Conservation (phyloP, 2,113 vertebrate species). For the Lepus americanus region DNA sequence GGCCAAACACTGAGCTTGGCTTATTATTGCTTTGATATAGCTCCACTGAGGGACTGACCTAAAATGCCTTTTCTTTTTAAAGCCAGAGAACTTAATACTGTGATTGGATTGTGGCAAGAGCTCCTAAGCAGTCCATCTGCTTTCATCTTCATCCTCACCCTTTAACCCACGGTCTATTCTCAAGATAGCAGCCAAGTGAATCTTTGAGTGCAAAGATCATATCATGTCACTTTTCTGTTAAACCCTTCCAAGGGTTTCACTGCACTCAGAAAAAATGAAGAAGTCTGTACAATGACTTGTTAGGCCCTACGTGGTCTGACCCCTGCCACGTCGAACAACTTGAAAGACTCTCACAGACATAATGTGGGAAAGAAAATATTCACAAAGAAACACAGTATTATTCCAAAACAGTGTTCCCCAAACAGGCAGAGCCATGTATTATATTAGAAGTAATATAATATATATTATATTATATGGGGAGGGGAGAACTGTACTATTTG, state of each 20-base stretch:
- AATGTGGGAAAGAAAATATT: neutral
- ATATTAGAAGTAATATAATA: no score
- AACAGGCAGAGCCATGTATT: neutral
- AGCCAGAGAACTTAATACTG: neutral
- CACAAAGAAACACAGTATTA: neutral
- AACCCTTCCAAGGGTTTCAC: neutral
- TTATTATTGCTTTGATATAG: constrained; percentile 58
- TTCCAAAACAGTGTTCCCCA: neutral
- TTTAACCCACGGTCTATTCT: neutral
- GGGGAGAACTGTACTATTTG: neutral
- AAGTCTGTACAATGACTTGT: neutral
- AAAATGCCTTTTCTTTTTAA: constrained; percentile 67
- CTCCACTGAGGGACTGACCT: constrained; percentile 68
- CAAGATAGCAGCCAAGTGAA: neutral
- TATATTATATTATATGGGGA: no score
- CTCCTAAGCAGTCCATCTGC: neutral
- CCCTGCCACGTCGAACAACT: no score
- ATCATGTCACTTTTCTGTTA: neutral
- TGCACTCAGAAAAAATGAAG: neutral
- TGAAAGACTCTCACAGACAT: neutral
- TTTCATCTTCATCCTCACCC: neutral
- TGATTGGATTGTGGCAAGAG: neutral
- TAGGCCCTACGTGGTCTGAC: neutral
- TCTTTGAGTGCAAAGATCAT: neutral
- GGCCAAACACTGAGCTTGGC: constrained; percentile 1